Evolutionary conservation across 2,113 vertebrate genomes (phyloP).

Genomic region (Bothrops jararaca): DNA sequence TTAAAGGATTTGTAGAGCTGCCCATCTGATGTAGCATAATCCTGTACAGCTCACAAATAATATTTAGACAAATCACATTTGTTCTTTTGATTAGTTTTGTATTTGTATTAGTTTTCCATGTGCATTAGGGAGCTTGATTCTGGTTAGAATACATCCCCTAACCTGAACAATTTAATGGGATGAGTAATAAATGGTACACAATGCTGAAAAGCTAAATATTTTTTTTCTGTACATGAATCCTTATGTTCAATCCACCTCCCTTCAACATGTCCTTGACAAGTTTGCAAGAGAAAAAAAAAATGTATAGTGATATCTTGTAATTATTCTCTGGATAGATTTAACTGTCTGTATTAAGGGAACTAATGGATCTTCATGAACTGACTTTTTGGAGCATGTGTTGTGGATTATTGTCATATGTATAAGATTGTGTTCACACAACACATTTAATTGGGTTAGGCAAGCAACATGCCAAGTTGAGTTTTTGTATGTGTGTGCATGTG

Average conservation of each 20-base stretch:
- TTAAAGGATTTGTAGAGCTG: background rate
- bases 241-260: background rate
- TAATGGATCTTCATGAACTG: background rate
- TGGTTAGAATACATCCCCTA: background rate
- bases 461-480: background rate
- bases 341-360: background rate
- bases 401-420: slow-evolving; percentile 19
- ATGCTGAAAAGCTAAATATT: slow-evolving; percentile 1
- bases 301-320: background rate
- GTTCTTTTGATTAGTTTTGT: slow-evolving; percentile 30
- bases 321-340: background rate
- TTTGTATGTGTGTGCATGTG: background rate
- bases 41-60: background rate
- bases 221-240: slow-evolving; percentile 21
- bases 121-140: background rate
- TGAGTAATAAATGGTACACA: slow-evolving; percentile 24
- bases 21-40: background rate
- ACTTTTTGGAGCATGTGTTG: slow-evolving; percentile 28
- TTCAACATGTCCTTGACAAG: background rate
- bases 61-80: slow-evolving; percentile 15
- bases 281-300: background rate
- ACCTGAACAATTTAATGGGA: slow-evolving; percentile 31
- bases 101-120: background rate
- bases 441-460: background rate
- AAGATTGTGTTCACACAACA: background rate